Evolutionary conservation across 2,888 invertebrate genomes (phyloP), one percentile per base, ranked within the genome.

Genomic region (Microdon myrmicae): DNA sequence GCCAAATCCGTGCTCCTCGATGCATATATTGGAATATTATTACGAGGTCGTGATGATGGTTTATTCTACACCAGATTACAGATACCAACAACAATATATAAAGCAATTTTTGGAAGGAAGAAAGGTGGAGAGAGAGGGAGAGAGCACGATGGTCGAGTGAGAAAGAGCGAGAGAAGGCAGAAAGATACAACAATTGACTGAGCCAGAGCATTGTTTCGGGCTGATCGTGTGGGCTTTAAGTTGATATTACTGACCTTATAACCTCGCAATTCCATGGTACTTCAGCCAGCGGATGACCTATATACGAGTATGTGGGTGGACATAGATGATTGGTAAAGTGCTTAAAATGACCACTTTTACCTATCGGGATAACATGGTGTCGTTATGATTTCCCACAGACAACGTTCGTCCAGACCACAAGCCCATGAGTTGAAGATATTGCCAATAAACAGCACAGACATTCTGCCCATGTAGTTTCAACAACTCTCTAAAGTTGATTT

Each of bases 11-110:
- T 43, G 37, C 37, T 26, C 19, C 8, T 12, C 1, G 20, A 6
- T 12, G 22, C 39, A 64, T 56, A 58, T 58, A 64, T 64, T 64
- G 64, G 64, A 58, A 64, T 64, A 64, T 64, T 64, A 64, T 64
- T 64, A 64, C 58, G 51, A 64, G 58, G 64, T 64, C 64, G 64
- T 64, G 64, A 64, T 64, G 64, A 58, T 64, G 64, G 56, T 64
- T 53, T 58, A 47, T 19, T 20, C 7, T 19, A 17, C 29, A 31
- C 37, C 37, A 64, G 64, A 64, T 64, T 25, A 41, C 31, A 20
- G 10, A 41, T 56, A 64, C 51, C 51, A 47, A 14, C 43, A 17
- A 47, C 58, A 32, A 58, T 43, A 51, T 58, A 64, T 64, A 64
- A 64, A 64, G 64, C 64, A 64, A 64, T 64, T 64, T n/a, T 64